Evolutionary conservation across 2,888 invertebrate species (phyloP), one percentile per base, ranked within the genome.

Genomic region (Teleogryllus oceanicus): DNA sequence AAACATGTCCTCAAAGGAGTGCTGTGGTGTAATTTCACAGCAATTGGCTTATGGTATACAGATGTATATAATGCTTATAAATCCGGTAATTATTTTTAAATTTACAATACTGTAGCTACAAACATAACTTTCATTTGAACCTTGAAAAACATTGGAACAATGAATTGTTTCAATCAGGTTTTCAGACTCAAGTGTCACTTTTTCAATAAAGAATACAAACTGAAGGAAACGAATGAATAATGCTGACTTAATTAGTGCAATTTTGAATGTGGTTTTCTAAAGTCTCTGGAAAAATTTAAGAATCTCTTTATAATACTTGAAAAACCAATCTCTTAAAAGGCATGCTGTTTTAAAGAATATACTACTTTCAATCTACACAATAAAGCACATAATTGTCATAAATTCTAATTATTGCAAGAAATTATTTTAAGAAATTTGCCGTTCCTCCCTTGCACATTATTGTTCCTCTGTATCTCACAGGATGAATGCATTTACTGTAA

Each of bases 401-500:
- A 62, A 62, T 62, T 62, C 16, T 62, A 62, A n/a, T 62, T 62
- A 62, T 62, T 62, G 62, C 62, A 11, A 62, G 62, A 62, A 62
- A 62, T 13, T 62, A 62, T 62, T n/a, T n/a, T 62, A 62, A 62
- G n/a, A 62, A 62, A 62, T 18, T 18, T 62, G 13, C 13, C 62
- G 16, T 62, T 62, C 13, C 13, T n/a, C n/a, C n/a, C 62, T 62
- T 18, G n/a, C 62, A 62, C 62, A 62, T 62, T 62, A 62, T 62
- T 62, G 62, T 62, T 62, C n/a, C 62, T 18, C 16, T 62, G 13
- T 62, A 18, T 13, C 62, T 62, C 62, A 62, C n/a, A 37, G 37
- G 37, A 62, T 62, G 62, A 62, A 62, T 62, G 62, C 62, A 62
- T 62, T 62, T 62, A 62, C 62, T 18, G 62, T 62, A 62, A 62